These are phyloP conservation scores for Zosterops lateralis DNA, from an alignment of 2,113 vertebrate species.

Conservation along the genomic window DNA sequence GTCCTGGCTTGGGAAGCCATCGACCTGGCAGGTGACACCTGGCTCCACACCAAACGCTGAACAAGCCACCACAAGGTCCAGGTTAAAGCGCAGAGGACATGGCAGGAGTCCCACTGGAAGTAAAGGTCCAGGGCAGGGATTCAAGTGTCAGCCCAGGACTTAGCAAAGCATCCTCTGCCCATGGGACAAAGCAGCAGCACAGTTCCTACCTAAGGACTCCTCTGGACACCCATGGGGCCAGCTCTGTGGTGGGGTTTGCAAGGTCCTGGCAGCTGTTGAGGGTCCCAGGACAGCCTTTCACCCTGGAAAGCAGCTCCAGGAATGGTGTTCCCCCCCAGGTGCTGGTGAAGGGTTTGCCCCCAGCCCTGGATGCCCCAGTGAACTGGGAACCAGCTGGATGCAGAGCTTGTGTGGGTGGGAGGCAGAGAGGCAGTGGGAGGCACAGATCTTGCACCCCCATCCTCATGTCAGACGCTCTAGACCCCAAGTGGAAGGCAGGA, in stretches of 20 bases:
- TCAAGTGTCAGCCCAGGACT: background rate
- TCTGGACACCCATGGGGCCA: background rate
- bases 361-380: background rate
- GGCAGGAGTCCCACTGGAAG: background rate
- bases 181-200: background rate
- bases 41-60: background rate
- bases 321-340: rapidly evolving
- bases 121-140: background rate
- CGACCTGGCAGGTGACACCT: rapidly evolving
- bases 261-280: background rate
- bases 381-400: background rate
- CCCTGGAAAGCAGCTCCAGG: background rate
- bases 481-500: background rate
- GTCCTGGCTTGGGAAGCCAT: background rate
- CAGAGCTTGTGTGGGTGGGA: background rate
- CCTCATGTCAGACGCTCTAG: background rate
- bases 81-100: background rate
- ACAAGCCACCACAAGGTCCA: background rate
- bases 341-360: background rate
- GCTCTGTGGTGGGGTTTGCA: rapidly evolving
- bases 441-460: background rate
- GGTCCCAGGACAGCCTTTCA: background rate
- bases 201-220: rapidly evolving
- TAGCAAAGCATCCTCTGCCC: background rate
- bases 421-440: background rate